These are phyloP conservation scores for Babyrousa celebensis DNA, from an alignment of 2,797 vertebrate genomes.

Conservation along the genomic window DNA sequence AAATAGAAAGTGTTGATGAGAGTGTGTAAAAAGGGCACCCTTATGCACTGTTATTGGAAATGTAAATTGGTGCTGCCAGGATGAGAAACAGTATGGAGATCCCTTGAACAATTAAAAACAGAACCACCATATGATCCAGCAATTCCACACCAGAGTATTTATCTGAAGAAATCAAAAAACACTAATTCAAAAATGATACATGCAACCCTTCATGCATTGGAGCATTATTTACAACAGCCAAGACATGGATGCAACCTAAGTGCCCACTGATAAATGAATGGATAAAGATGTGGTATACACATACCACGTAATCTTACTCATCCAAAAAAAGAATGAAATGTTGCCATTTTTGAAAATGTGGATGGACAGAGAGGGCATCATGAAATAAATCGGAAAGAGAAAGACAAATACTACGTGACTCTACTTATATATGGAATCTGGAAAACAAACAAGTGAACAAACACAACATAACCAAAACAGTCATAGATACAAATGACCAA, in stretches of 20 bases:
- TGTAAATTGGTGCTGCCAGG: too few species aligned
- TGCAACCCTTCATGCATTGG: not conserved
- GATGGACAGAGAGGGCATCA: not conserved
- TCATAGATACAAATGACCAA: not conserved
- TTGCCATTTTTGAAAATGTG: not conserved
- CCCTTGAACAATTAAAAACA: not conserved
- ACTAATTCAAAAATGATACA: not conserved
- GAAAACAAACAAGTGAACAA: not conserved
- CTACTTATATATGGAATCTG: not conserved
- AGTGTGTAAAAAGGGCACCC: not conserved
- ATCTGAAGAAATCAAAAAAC: not conserved
- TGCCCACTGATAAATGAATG: not conserved
- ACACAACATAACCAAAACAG: not conserved
- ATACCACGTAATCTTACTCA: not conserved
- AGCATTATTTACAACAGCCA: not conserved
- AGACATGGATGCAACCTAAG: not conserved
- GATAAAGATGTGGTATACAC: not conserved
- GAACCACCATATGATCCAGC: not conserved
- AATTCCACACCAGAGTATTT: not conserved
- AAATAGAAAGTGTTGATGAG: not conserved
- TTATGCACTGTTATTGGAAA: not conserved
- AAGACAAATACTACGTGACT: not conserved
- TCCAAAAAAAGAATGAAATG: not conserved
- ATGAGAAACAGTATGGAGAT: not conserved
- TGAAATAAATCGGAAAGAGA: not conserved